Base-by-base conservation (phyloP, 2,113 vertebrate genomes). In the Verasper variegatus region DNA sequence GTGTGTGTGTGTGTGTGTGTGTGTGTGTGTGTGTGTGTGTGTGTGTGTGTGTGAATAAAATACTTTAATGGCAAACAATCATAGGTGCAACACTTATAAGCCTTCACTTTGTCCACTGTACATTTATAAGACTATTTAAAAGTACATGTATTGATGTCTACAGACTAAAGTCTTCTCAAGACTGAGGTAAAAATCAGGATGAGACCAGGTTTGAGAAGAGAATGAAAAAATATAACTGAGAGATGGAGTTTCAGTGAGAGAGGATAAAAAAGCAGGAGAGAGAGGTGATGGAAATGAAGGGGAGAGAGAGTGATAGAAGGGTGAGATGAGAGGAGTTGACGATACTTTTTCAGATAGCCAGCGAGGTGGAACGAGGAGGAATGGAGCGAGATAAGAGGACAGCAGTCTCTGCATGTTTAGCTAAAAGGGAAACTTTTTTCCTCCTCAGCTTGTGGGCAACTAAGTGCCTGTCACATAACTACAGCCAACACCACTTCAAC, bases 301-400 rank as follows among this genome's bases (percentile, higher is more conserved):
- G 37, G 73, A 10, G 42, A 60, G 35, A 62, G 80, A 49, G 51
- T 20, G 74, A 82, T 54, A 45, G 64, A 65, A 31, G 60, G 45
- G 26, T 23, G 74, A 81, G 78, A 83, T 57, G 76, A 85, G 76
- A 85, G 59, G 76, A 74, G 80, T 17, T 21, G 80, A 67, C 24
- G 69, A 84, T 81, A 86, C 63, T 77, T 81, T 78, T 72, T 78
- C 73, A 89, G 85, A 86, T 60, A 86, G 71, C 61, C 47, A 9
- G 57, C 10, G 58, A 77, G 81, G 84, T 31, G 40, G 77, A 84
- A 85, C 35, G 1, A 74, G 73, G 35, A 72, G 69, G 79, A 83
- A 83, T 86, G 61, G 60, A 71, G 68, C 17, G 62, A 80, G 87
- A 91, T 85, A 81, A 90, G 80, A 76, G 56, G 51, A 85, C 71